Evolutionary conservation across 2,888 invertebrate species (phyloP).

Genomic region (Achlya flavicornis): DNA sequence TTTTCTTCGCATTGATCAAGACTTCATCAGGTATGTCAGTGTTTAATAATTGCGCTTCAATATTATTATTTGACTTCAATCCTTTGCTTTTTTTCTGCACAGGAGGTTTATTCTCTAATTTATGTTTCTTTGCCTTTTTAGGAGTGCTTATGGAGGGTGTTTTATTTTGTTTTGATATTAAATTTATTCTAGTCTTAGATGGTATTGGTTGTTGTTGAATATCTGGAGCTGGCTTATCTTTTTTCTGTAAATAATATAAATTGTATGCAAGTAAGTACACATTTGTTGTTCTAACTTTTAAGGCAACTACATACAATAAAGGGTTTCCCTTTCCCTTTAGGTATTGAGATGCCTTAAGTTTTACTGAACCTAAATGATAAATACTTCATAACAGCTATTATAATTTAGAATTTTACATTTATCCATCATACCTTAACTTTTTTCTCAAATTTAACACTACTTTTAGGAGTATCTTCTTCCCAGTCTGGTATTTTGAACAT

Average conservation of each 20-base stretch:
- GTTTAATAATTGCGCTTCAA: slow-evolving; percentile 40
- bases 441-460: slow-evolving; percentile 41
- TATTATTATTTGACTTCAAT: slow-evolving; percentile 17
- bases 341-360: too few species aligned
- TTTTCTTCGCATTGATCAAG: slow-evolving; percentile 58
- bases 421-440: slow-evolving; percentile 35
- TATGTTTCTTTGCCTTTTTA: slow-evolving; percentile 19
- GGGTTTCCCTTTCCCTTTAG: too few species aligned
- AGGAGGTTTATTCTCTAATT: slow-evolving; percentile 2
- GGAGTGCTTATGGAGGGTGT: slow-evolving; percentile 5
- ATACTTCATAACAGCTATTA: too few species aligned
- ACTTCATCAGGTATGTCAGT: slow-evolving; percentile 57
- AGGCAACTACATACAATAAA: too few species aligned
- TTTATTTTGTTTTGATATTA: slow-evolving; percentile 19
- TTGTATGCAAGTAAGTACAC: neutral
- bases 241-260: slow-evolving; percentile 23
- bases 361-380: too few species aligned
- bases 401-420: neutral
- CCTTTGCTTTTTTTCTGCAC: slow-evolving; percentile 17
- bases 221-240: slow-evolving; percentile 23
- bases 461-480: slow-evolving; percentile 54
- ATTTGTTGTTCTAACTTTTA: too few species aligned
- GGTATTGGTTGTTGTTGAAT: neutral
- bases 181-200: neutral
- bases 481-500: slow-evolving; percentile 58